Evolutionary conservation across 1,140 invertebrate genomes (phyloP).

Genomic region (Stenopsyche tienmushanensis): DNA sequence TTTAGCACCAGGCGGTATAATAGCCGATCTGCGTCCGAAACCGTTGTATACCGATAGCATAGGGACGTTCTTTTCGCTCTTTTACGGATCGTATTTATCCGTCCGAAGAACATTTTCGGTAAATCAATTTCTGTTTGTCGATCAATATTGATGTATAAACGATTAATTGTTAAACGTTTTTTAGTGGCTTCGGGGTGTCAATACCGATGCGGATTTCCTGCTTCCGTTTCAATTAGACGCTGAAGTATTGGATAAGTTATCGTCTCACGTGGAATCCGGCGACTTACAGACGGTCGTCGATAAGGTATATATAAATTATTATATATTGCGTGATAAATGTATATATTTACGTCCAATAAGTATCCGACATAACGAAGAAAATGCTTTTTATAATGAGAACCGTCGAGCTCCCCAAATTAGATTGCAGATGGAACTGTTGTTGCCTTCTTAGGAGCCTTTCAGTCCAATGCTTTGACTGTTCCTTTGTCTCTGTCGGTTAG

Average conservation of each 20-base stretch:
- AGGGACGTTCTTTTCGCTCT: conserved; percentile 12
- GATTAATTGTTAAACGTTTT: background rate
- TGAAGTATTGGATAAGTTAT: conserved; percentile 34
- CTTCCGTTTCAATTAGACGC: conserved; percentile 28
- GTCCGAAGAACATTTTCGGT: conserved; percentile 26
- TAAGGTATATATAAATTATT: conserved; percentile 35
- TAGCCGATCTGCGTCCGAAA: conserved; percentile 27
- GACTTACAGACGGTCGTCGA: conserved; percentile 39
- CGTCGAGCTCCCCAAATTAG: too few species aligned
- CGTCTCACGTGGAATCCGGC: conserved; percentile 34
- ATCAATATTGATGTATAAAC: background rate
- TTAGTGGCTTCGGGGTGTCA: conserved; percentile 34
- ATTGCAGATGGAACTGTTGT: too few species aligned
- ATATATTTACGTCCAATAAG: too few species aligned
- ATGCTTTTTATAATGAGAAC: too few species aligned
- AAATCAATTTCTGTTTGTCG: conserved; percentile 11
- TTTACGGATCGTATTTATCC: conserved; percentile 32
- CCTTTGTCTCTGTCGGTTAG: too few species aligned
- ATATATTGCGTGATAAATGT: too few species aligned
- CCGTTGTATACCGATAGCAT: conserved; percentile 25
- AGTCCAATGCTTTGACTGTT: too few species aligned
- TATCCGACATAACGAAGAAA: too few species aligned
- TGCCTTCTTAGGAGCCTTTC: too few species aligned
- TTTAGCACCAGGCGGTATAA: background rate
- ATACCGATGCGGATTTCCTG: conserved; percentile 36